Base-by-base conservation (phyloP, 2,888 invertebrate genomes). In the Ichneumoninae sp. region DNA sequence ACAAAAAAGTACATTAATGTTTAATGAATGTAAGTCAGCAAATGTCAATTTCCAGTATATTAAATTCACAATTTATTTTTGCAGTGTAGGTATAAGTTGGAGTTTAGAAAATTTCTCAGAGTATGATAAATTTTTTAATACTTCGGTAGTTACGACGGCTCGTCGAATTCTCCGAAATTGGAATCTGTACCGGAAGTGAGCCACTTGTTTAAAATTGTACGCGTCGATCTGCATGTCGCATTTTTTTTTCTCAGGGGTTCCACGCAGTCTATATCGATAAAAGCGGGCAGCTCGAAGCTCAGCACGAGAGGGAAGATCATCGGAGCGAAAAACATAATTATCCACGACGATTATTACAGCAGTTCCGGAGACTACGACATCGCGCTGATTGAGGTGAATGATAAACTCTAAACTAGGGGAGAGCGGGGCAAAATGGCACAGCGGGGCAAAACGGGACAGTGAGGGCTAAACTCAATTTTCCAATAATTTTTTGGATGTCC, bases 311-410 rank as follows among this genome's bases (percentile, higher is more conserved):
- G 89, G 8, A 81, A 30, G 19, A 81, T 89, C 19, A 73, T 89
- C 65, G 66, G 84, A 40, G 89, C 90, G 26, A 77, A 82, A 69
- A 80, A 79, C 44, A 86, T 90, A 26, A 81, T 90, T 22, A 47
- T 85, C 22, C 93, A 93, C 77, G 90, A 91, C 70, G 81, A 86
- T 26, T 93, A 92, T 88, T 85, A 88, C 16, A 54, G 81, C 0
- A 65, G 66, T 16, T 87, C 70, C 22, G 81, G 90, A 4, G 93
- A 93, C 82, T 91, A 90, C 76, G 93, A 93, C 80, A 90, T 93
- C 40, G 90, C 91, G 4, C 63, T 92, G 36, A 83, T 92, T 33
- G 87, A 90, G 91, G 92, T 89, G 52, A 80, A 26, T 57, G 13
- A 57, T 26, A 13, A 26, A 57, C 26, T 13, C 10, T 6, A 13